A percentile compares a stretch with the other conserved stretches of the same genome.
Conservation (phyloP, 2,888 invertebrate genomes). For the Lucinisca nassula region DNA sequence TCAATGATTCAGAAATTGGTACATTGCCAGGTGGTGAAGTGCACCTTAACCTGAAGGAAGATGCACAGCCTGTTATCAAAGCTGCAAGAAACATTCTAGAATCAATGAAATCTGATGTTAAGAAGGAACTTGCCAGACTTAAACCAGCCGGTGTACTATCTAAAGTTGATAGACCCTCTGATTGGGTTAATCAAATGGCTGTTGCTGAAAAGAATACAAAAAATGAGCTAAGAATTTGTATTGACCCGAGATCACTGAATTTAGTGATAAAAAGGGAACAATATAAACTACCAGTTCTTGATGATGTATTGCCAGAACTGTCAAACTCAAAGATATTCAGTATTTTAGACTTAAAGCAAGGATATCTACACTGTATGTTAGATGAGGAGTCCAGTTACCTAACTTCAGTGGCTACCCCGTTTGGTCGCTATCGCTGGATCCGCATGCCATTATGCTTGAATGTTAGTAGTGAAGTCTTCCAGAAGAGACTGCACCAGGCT, state of each 20-base stretch:
- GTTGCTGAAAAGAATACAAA: constrained; percentile 52
- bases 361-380: constrained; percentile 65
- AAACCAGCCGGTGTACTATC: constrained; percentile 42
- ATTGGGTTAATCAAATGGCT: constrained; percentile 67
- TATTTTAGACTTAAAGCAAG: constrained; percentile 57
- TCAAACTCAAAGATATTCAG: constrained; percentile 64
- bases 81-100: constrained; percentile 51
- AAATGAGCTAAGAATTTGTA: constrained; percentile 58
- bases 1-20: neutral
- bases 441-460: constrained; percentile 70
- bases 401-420: constrained; percentile 71
- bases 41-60: constrained; percentile 26
- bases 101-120: constrained; percentile 34
- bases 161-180: constrained; percentile 59
- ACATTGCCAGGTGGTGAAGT: neutral
- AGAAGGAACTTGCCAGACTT: constrained; percentile 54
- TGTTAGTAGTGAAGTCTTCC: constrained; percentile 64
- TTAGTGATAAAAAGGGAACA: constrained; percentile 53
- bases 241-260: constrained; percentile 70
- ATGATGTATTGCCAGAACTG: constrained; percentile 68
- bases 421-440: constrained; percentile 68
- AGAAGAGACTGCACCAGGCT: constrained; percentile 56
- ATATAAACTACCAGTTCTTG: constrained; percentile 63
- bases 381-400: constrained; percentile 62
- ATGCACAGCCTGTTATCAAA: constrained; percentile 33